Evolutionary conservation across 2,888 invertebrate genomes (phyloP), one percentile per base, ranked within the genome.

Genomic region (Doris montereyensis): DNA sequence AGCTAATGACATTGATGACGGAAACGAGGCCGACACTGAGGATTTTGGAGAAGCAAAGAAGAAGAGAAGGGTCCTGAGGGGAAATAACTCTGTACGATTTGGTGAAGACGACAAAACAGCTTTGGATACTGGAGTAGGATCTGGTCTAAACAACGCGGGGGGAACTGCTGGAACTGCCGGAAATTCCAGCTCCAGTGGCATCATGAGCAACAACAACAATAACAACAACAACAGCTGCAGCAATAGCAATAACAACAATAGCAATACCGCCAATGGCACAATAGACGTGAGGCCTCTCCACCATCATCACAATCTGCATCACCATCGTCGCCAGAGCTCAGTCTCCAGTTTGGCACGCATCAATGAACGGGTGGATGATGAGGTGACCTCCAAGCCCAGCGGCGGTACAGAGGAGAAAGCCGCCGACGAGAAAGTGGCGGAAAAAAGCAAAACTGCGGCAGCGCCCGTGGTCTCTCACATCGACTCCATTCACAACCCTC

Each of bases 1-100:
- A 4, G 26, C 82, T n/a, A 32, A 84, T 62, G 88, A 88, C 24
- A 82, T 87, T 32, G 89, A 89, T 82, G 88, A 88, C 68, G 89
- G 87, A 3, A 86, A 88, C 62, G 88, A 88, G 68, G 88, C 89
- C 2, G 88, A 88, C 71, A 86, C 84, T 0, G 89, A 89, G 76
- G 88, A 88, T 60, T 75, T 75, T n/a, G 72, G 73, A 30, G 79
- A 74, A 21, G 35, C 2, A 52, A 21, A 67, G 30, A 68, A 24
- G 52, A 74, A 72, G 58, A 57, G 30, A 21, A 32, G 60, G 28
- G 73, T 24, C 26, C 41, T 60, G 1, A 35, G 71, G 5, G 62
- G 68, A 28, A 0, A 57, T n/a, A 78, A 81, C 32, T 71, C 75
- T 60, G 79, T 79, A 3, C 52, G 79, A 26, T 79, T 79, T 75